phyloP scores from a whole-genome alignment of 2,888 invertebrate species.

The Apotomis turbidana region DNA sequence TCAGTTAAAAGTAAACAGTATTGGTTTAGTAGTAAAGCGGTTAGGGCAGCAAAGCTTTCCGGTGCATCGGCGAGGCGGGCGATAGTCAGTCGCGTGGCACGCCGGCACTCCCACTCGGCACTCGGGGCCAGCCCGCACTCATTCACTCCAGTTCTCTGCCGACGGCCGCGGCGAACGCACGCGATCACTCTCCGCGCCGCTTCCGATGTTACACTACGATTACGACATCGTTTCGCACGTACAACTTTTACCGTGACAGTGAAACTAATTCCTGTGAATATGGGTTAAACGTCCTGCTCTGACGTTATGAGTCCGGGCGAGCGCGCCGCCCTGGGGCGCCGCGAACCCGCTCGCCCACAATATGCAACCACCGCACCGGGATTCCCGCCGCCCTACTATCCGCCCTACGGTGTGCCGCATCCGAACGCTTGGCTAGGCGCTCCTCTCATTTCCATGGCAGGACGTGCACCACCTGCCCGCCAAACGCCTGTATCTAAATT shows the following conservation, averaged over 20 bases:
- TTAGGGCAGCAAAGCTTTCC: constrained; percentile 80
- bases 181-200: constrained; percentile 66
- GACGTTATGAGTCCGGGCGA: constrained; percentile 81
- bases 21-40: constrained; percentile 76
- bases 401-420: constrained; percentile 79
- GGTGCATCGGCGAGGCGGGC: constrained; percentile 70
- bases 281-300: constrained; percentile 87
- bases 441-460: constrained; percentile 91
- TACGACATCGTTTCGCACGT: constrained; percentile 77
- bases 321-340: constrained; percentile 81
- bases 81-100: constrained; percentile 67
- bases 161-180: constrained; percentile 75
- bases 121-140: constrained; percentile 71
- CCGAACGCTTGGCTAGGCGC: constrained; percentile 90
- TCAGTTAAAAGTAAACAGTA: constrained; percentile 74
- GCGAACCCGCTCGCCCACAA: constrained; percentile 81
- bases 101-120: constrained; percentile 73
- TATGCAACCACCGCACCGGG: constrained; percentile 79
- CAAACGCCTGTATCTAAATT: constrained; percentile 87
- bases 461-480: constrained; percentile 79
- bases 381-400: constrained; percentile 81
- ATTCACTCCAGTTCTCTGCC: constrained; percentile 80
- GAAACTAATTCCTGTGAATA: constrained; percentile 79
- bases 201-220: constrained; percentile 81
- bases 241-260: constrained; percentile 80